A percentile compares a stretch with the other conserved stretches of the same genome.
These are phyloP conservation scores for Nephrotoma flavescens DNA, from an alignment of 2,888 invertebrate species.

Conservation along the genomic window DNA sequence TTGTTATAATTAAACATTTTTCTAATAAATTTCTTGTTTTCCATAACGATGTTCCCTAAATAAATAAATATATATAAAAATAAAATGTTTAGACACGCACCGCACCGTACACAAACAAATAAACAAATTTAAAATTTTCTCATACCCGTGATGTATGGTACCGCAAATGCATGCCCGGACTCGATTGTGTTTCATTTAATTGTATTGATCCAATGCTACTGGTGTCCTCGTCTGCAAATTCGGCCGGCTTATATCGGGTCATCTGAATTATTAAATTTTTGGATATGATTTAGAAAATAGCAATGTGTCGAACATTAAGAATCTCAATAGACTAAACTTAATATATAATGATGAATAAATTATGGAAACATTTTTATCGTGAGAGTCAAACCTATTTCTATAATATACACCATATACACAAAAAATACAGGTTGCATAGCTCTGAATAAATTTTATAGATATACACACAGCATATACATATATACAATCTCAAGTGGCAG, in stretches of 20 bases:
- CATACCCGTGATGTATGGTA: conserved; percentile 55
- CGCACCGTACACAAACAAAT: background rate
- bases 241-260: conserved; percentile 78
- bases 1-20: conserved; percentile 38
- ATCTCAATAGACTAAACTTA: background rate
- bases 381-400: background rate
- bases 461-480: background rate
- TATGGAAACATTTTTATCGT: background rate
- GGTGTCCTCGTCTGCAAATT: conserved; percentile 70
- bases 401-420: background rate
- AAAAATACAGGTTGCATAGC: background rate
- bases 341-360: background rate
- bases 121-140: background rate
- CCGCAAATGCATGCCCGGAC: conserved; percentile 67
- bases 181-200: conserved; percentile 62
- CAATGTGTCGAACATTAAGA: background rate
- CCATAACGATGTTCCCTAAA: conserved; percentile 63
- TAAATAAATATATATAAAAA: background rate
- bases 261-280: conserved; percentile 38
- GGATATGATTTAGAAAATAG: background rate
- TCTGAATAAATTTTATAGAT: background rate
- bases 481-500: background rate
- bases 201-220: conserved; percentile 74
- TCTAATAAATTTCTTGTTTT: conserved; percentile 55
- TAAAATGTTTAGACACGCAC: conserved; percentile 15